Evolutionary conservation across 2,888 invertebrate species (phyloP).

Genomic region (Cabera pusaria): DNA sequence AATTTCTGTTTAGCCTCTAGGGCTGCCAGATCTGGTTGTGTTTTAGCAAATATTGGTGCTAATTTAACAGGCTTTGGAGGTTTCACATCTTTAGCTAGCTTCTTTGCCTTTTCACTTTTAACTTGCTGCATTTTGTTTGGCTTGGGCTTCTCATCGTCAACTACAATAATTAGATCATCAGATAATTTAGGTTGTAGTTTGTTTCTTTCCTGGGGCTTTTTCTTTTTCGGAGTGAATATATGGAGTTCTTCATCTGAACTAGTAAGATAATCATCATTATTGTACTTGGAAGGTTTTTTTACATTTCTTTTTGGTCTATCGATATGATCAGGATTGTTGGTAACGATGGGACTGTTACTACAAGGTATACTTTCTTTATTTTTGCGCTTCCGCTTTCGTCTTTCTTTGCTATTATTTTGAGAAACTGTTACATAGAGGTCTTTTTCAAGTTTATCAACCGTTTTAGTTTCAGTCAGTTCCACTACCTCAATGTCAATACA

Average conservation of each 20-base stretch:
- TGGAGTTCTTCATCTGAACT: slow-evolving; percentile 73
- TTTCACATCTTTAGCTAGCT: slow-evolving; percentile 13
- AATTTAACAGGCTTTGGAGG: slow-evolving; percentile 66
- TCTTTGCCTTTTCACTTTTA: slow-evolving; percentile 9
- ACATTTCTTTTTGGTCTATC: slow-evolving; percentile 61
- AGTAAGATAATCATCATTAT: slow-evolving; percentile 48
- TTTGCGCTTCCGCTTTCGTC: slow-evolving; percentile 27
- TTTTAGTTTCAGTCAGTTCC: too few relatives aligned
- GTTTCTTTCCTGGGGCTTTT: too few relatives aligned
- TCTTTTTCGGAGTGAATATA: slow-evolving; percentile 72
- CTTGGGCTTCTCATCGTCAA: slow-evolving; percentile 10
- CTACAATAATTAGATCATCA: slow-evolving; percentile 20
- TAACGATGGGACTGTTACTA: slow-evolving; percentile 9
- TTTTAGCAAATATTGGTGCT: slow-evolving; percentile 89
- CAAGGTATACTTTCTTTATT: slow-evolving; percentile 10
- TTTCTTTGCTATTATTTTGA: slow-evolving; percentile 17
- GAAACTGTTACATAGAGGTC: too few relatives aligned
- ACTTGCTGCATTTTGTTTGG: slow-evolving; percentile 2
- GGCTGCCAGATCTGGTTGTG: slow-evolving; percentile 80
- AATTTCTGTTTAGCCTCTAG: slow-evolving; percentile 87
- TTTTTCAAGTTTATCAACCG: too few relatives aligned
- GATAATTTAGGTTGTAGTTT: slow-evolving; percentile 7
- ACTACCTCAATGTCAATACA: too few relatives aligned
- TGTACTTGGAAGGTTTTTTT: slow-evolving; percentile 68
- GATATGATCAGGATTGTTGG: slow-evolving; percentile 6